phyloP scores from a whole-genome alignment of 53 echinoderm and acorn worm species.

The Hippasteria phrygiana region DNA sequence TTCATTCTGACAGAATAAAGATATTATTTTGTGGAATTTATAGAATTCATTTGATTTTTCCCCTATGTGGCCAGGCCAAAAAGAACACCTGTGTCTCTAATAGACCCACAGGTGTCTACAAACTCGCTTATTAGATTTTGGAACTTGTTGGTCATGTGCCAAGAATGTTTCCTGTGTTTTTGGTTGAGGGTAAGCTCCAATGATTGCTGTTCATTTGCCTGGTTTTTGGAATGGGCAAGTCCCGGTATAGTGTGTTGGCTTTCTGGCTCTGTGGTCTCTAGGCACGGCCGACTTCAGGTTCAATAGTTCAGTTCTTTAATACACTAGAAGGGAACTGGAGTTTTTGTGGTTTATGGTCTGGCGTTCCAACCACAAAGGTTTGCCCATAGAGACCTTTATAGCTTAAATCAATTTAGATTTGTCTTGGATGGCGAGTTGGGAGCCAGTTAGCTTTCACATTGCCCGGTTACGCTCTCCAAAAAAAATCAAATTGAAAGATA shows the following conservation, averaged over 20 bases:
- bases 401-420: constrained; percentile 13
- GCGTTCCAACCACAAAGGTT: constrained; percentile 17
- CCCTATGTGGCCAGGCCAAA: neutral
- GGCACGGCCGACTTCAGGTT: neutral
- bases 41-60: neutral
- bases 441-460: neutral
- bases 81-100: neutral
- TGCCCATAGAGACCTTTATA: constrained; percentile 16
- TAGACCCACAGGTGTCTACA: constrained; percentile 16
- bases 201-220: neutral
- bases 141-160: constrained; percentile 57
- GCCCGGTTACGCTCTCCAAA: neutral
- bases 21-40: neutral
- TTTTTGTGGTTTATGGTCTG: constrained; percentile 14
- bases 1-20: no score
- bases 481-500: constrained; percentile 28
- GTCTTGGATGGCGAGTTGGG: neutral
- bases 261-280: neutral
- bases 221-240: neutral
- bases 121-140: constrained; percentile 37
- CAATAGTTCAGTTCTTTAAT: constrained; percentile 26
- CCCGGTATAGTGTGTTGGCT: neutral
- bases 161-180: constrained; percentile 4
- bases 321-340: neutral
- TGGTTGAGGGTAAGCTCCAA: neutral